These are phyloP conservation scores for Argyrosomus regius DNA, from an alignment of 2,797 vertebrate genomes.

Conservation along the genomic window DNA sequence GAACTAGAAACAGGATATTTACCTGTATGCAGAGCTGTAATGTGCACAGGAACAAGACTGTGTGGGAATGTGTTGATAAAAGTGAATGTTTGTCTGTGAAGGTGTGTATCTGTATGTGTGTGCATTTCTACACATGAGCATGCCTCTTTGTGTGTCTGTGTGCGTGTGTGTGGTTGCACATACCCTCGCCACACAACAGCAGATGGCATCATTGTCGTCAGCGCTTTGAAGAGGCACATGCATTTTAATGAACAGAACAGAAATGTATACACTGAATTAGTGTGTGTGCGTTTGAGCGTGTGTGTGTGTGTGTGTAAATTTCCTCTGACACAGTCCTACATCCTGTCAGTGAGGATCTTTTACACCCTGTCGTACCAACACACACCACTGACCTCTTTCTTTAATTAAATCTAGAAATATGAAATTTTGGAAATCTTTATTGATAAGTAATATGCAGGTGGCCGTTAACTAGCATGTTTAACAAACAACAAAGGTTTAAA, in stretches of 20 bases:
- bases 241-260: constrained; percentile 84
- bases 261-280: constrained; percentile 63
- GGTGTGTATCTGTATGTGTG: constrained; percentile 28
- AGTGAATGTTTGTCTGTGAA: constrained; percentile 1
- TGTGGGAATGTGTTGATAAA: constrained; percentile 17
- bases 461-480: no score
- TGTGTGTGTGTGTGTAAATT: neutral
- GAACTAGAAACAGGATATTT: constrained; percentile 18
- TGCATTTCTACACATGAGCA: constrained; percentile 6
- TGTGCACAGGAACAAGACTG: neutral
- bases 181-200: constrained; percentile 66
- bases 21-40: constrained; percentile 24
- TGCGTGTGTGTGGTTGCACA: constrained; percentile 4
- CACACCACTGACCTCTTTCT: no score
- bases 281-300: constrained; percentile 27
- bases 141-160: neutral
- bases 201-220: constrained; percentile 86
- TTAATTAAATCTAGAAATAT: no score
- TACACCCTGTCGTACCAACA: no score
- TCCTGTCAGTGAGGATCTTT: constrained; percentile 1
- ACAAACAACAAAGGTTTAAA: no score
- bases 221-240: constrained; percentile 84
- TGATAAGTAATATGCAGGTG: no score
- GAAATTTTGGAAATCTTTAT: no score
- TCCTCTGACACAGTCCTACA: neutral